Evolutionary conservation across 2,888 invertebrate genomes (phyloP), one percentile per base, ranked within the genome.

Genomic region (Eucera pruinosa): DNA sequence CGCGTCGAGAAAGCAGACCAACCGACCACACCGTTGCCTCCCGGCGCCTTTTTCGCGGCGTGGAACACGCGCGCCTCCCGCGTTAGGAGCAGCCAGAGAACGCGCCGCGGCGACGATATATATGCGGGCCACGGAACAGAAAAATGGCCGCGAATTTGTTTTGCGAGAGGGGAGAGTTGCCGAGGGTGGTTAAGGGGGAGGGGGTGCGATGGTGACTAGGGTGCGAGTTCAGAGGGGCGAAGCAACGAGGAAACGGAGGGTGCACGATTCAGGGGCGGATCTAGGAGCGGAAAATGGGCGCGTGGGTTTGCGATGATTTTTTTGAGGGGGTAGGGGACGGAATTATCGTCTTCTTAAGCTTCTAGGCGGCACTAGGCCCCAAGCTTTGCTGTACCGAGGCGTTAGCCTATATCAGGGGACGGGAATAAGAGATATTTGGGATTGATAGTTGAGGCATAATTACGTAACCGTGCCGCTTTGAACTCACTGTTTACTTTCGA

Each of bases 91-190:
- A n/a, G n/a, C n/a, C n/a, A n/a, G n/a, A n/a, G 80, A 73, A 74
- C 73, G 55, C 79, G 80, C 67, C 71, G 74, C n/a, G n/a, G n/a
- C n/a, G n/a, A n/a, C n/a, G 61, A 71, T 68, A 70, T 78, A 85
- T 83, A 86, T 80, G 84, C 82, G 69, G 74, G 69, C 69, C 82
- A 84, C 80, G 79, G 81, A 78, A 85, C 84, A 86, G 85, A 89
- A 87, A 89, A 89, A 89, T 89, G 85, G 86, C 82, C 79, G 85
- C 84, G 85, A 89, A 89, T 88, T 89, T 87, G 86, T 89, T 87
- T 86, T 83, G 77, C 78, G 45, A 66, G 68, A 36, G 68, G 55
- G 54, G 57, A 9, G n/a, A 13, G 39, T 13, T 9, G 39, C 39
- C 9, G 13, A 39, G 13, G 45, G 45, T 9, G 36, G 36, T 23